A percentile compares a stretch with the other conserved stretches of the same genome.
These are phyloP conservation scores for Lepidonotus clava DNA, from an alignment of 2,888 invertebrate species.

Conservation along the genomic window DNA sequence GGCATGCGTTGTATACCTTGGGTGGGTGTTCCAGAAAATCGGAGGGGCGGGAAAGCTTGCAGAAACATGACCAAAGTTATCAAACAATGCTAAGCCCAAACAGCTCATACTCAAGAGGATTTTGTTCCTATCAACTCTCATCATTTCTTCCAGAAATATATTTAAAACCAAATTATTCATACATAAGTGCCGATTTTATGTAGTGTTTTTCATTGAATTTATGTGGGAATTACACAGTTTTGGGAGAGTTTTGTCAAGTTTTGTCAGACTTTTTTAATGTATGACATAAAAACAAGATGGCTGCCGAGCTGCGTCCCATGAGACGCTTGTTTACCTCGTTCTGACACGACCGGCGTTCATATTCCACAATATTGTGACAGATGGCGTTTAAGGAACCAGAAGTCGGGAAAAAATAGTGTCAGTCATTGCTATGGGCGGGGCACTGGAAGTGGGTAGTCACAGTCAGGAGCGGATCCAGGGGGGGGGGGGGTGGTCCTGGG, in stretches of 20 bases:
- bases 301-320: background rate
- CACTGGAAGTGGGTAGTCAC: no score
- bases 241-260: background rate
- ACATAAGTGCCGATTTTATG: no score
- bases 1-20: background rate
- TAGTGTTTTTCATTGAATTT: no score
- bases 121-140: no score
- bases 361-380: constrained; percentile 50
- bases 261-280: background rate
- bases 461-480: background rate
- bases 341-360: constrained; percentile 31
- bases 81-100: background rate
- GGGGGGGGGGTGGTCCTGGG: background rate
- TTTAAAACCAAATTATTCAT: no score
- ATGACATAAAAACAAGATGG: background rate
- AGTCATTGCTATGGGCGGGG: constrained; percentile 30
- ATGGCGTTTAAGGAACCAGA: background rate
- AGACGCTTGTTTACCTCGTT: constrained; percentile 28
- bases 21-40: constrained; percentile 7
- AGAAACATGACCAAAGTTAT: constrained; percentile 10
- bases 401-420: background rate
- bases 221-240: no score
- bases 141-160: no score
- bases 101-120: no score
- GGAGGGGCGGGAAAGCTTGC: constrained; percentile 8